A percentile compares a stretch with the other conserved stretches of the same genome.
These are phyloP conservation scores for Bellardia pandia DNA, from an alignment of 2,888 invertebrate species.

Conservation along the genomic window DNA sequence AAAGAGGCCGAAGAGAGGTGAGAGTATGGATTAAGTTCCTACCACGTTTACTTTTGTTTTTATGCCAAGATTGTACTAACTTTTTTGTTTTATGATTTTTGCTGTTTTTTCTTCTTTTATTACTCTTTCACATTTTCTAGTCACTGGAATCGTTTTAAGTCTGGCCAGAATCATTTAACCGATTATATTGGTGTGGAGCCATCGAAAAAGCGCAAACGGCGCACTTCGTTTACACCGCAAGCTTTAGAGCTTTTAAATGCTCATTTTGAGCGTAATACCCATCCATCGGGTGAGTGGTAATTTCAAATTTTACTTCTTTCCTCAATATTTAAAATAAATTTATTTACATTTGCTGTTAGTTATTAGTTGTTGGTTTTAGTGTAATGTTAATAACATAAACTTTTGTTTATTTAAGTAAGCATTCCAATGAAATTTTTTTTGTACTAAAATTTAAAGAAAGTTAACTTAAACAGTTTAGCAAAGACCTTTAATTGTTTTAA, in stretches of 20 bases:
- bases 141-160: conserved; percentile 92
- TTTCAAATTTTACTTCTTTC: conserved; percentile 74
- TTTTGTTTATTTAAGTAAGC: too few species aligned
- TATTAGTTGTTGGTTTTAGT: too few species aligned
- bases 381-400: too few species aligned
- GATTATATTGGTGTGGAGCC: conserved; percentile 98
- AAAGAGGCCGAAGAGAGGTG: conserved; percentile 99
- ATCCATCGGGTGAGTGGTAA: conserved; percentile 94
- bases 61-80: conserved; percentile 65
- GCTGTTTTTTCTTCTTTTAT: conserved; percentile 55
- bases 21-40: conserved; percentile 83
- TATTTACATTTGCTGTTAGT: neutral
- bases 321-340: neutral
- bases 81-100: too few species aligned
- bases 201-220: conserved; percentile 97
- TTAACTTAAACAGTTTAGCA: too few species aligned
- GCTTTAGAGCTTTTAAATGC: conserved; percentile 97
- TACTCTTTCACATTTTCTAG: conserved; percentile 74
- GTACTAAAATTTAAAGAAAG: too few species aligned
- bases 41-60: conserved; percentile 74
- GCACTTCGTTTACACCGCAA: conserved; percentile 98
- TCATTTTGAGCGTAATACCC: conserved; percentile 98
- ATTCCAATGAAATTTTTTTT: too few species aligned
- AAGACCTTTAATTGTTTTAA: too few species aligned
- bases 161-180: conserved; percentile 96